phyloP scores from a whole-genome alignment of 2,888 invertebrate genomes.

The Cerceris rybyensis region DNA sequence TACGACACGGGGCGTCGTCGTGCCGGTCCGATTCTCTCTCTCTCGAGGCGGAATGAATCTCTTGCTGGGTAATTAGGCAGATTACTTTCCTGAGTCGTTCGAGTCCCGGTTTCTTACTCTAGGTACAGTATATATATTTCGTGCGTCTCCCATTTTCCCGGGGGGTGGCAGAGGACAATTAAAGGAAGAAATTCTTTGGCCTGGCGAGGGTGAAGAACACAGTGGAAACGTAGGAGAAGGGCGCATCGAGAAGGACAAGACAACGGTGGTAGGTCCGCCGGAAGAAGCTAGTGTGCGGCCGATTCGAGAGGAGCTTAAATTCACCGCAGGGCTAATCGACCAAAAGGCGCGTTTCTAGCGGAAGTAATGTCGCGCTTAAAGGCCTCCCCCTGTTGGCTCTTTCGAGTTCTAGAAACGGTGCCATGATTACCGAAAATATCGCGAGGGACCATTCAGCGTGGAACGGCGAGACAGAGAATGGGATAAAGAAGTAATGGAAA shows the following conservation, averaged over 20 bases:
- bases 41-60: conserved; percentile 74
- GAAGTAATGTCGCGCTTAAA: conserved; percentile 74
- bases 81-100: conserved; percentile 81
- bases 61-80: conserved; percentile 81
- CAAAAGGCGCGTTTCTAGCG: conserved; percentile 75
- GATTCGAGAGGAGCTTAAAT: conserved; percentile 73
- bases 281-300: conserved; percentile 36
- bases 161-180: conserved; percentile 72
- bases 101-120: conserved; percentile 74
- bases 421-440: conserved; percentile 68
- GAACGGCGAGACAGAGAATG: conserved; percentile 5
- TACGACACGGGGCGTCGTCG: conserved; percentile 52
- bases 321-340: conserved; percentile 78
- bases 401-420: conserved; percentile 38
- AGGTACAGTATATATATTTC: conserved; percentile 58
- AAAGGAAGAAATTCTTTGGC: conserved; percentile 78
- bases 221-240: conserved; percentile 16
- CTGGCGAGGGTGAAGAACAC: conserved; percentile 30
- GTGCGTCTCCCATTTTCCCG: conserved; percentile 19
- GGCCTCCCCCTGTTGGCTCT: conserved; percentile 19
- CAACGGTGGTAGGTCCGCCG: conserved; percentile 25
- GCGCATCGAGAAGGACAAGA: conserved; percentile 16
- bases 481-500: conserved; percentile 1
- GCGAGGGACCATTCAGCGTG: conserved; percentile 9
- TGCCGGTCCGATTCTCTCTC: conserved; percentile 8